Percentiles rank a stretch among this genome's conserved stretches.
Evolutionary conservation across 53 echinoderm and acorn worm genomes (phyloP).

Genomic region (Mesocentrotus franciscanus): DNA sequence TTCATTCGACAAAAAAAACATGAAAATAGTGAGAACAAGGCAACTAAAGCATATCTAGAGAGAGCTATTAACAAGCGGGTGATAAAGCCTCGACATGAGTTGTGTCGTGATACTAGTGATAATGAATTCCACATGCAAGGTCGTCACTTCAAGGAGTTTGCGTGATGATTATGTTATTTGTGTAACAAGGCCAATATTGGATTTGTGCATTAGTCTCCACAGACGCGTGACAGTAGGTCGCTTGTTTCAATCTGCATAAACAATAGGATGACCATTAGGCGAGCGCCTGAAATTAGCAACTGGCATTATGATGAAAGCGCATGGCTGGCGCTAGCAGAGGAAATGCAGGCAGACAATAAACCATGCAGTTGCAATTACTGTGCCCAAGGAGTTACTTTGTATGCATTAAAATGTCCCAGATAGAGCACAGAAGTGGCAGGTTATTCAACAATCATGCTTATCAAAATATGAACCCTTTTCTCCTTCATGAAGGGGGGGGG

Average conservation of each 20-base stretch:
- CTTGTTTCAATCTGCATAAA: conserved; percentile 29
- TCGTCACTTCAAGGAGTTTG: neutral
- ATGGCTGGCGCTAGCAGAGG: conserved; percentile 25
- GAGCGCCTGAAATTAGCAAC: conserved; percentile 46
- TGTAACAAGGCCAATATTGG: conserved; percentile 31
- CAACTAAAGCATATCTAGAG: too few species aligned
- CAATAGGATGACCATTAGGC: conserved; percentile 30
- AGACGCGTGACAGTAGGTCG: conserved; percentile 8
- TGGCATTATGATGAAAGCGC: conserved; percentile 36
- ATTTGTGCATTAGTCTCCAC: conserved; percentile 44
- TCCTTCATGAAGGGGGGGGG: neutral
- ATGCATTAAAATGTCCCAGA: conserved; percentile 1
- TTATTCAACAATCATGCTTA: neutral
- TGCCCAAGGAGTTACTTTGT: conserved; percentile 32
- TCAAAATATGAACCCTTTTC: neutral
- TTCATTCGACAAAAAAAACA: too few species aligned
- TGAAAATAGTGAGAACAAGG: too few species aligned
- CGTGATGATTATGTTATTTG: conserved; percentile 26
- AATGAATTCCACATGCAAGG: neutral
- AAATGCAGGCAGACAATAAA: conserved; percentile 35
- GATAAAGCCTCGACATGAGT: neutral
- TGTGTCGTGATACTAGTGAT: neutral
- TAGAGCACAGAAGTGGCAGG: neutral
- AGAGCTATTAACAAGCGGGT: neutral
- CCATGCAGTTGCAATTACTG: conserved; percentile 9